These are phyloP conservation scores for Acropora tenuis DNA, from an alignment of 64 coral and sea anemone species.

Conservation along the genomic window DNA sequence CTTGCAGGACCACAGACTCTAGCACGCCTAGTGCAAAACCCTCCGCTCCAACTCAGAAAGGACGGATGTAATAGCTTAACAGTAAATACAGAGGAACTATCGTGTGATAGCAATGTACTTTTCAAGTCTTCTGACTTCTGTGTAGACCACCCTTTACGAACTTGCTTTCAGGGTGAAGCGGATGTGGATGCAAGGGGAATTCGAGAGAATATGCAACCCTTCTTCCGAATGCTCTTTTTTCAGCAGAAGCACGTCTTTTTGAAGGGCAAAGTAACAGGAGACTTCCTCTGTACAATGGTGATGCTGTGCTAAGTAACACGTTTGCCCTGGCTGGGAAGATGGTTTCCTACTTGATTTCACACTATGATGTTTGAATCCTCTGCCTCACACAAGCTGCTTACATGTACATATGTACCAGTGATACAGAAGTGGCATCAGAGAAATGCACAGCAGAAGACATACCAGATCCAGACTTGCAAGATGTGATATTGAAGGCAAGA, in stretches of 20 bases:
- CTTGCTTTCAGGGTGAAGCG: constrained; percentile 40
- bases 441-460: constrained; percentile 28
- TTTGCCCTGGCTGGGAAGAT: constrained; percentile 57
- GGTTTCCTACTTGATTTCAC: constrained; percentile 40
- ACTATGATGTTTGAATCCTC: constrained; percentile 43
- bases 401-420: constrained; percentile 8
- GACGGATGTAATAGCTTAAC: constrained; percentile 19
- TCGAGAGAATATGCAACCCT: constrained; percentile 43
- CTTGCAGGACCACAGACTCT: constrained; percentile 14
- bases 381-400: constrained; percentile 34
- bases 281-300: constrained; percentile 22
- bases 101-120: constrained; percentile 4
- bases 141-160: constrained; percentile 2
- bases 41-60: constrained; percentile 1
- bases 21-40: background rate
- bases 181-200: constrained; percentile 55
- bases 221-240: constrained; percentile 47
- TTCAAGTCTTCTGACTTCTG: constrained; percentile 3
- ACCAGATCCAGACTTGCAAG: constrained; percentile 29
- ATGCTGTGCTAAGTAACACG: background rate
- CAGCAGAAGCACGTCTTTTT: constrained; percentile 41
- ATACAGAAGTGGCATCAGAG: background rate
- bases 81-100: constrained; percentile 26
- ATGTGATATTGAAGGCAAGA: constrained; percentile 19
- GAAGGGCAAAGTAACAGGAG: constrained; percentile 42